These are phyloP conservation scores for Syncerus caffer DNA, from an alignment of 2,797 vertebrate species.

Conservation along the genomic window DNA sequence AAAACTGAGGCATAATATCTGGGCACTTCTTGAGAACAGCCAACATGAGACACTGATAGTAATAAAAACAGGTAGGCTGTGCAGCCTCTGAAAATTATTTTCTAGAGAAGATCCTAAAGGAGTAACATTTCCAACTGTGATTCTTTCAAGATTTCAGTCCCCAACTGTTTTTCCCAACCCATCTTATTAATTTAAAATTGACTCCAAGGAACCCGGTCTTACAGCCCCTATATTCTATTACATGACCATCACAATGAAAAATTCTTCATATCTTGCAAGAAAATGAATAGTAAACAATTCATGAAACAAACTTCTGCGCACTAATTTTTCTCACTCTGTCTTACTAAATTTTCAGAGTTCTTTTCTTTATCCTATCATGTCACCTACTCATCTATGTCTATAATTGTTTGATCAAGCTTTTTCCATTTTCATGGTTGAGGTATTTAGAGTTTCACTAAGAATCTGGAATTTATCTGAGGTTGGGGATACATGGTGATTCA, in stretches of 20 bases:
- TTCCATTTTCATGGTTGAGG: background rate
- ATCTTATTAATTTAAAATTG: background rate
- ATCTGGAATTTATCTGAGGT: background rate
- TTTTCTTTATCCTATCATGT: background rate
- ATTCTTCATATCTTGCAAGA: background rate
- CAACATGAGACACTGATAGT: background rate
- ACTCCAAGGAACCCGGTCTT: background rate
- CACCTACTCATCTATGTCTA: background rate
- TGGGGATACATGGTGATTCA: background rate
- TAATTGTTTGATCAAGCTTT: background rate
- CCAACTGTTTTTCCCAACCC: accelerated
- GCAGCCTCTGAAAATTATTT: background rate
- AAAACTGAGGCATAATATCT: background rate
- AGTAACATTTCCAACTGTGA: background rate
- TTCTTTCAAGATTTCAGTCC: background rate
- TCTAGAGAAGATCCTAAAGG: background rate
- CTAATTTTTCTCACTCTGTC: background rate
- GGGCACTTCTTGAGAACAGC: background rate
- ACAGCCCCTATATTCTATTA: background rate
- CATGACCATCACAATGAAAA: background rate
- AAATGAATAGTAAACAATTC: background rate
- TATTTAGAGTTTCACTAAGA: background rate
- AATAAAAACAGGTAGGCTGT: background rate
- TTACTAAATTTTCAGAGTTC: background rate
- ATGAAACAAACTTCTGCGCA: background rate